Base-by-base conservation (phyloP, 2,888 invertebrate species). In the Lasioglossum malachurum region DNA sequence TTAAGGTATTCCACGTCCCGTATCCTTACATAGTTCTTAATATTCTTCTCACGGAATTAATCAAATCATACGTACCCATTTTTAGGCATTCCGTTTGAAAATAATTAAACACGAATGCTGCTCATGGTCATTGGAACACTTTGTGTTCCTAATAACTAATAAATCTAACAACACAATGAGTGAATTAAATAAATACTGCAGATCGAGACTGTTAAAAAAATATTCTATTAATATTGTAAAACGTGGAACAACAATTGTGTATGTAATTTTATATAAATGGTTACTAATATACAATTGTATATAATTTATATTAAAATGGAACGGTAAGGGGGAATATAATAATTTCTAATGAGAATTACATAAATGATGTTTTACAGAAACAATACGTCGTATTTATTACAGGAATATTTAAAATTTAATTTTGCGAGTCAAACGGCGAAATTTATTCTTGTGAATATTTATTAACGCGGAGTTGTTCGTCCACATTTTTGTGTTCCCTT, bases 401-500 rank as follows among this genome's bases (percentile, higher is more conserved):
- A 23, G 0, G 0, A 10, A 23, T 53, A 23, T 8, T 3, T 3
- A 0, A 23, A 53, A n/a, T 57, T 57, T 7, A 31, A 31, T 64
- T 64, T 31, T 16, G 0, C 12, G 16, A 16, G 31, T n/a, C 5
- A 64, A 64, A 64, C 5, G 31, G 1, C 27, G 64, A 31, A 14
- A 60, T 64, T 14, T 57, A 23, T 57, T n/a, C 57, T n/a, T n/a
- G n/a, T n/a, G n/a, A 57, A 57, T 57, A 57, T 57, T 57, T 57
- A 57, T 57, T 57, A 57, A 1, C n/a, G 57, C n/a, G n/a, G 12
- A 31, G 31, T 35, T 67, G 16, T 23, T 31, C 19, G 10, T 67
- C 31, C 53, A 64, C 76, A 78, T 77, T 78, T 86, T 38, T 60
- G 14, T 23, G 49, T 14, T 14, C 71, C 35, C 57, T 41, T 38